Conservation (phyloP, 2,113 vertebrate species). For the Macquaria ambigua region DNA sequence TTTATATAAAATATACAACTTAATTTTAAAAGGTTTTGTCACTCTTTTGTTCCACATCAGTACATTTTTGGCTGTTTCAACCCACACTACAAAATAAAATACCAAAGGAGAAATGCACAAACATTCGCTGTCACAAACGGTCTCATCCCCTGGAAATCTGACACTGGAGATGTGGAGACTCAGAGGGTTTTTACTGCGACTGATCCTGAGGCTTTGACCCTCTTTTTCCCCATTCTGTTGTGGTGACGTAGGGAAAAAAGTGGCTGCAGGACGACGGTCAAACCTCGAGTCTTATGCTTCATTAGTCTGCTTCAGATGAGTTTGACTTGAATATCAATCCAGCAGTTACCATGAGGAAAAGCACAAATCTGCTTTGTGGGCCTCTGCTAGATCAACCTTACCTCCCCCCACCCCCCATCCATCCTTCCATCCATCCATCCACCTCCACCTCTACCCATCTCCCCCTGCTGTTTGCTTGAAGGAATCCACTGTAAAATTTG, state of each 20-base stretch:
- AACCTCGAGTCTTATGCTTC: not conserved
- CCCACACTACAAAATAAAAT: not conserved
- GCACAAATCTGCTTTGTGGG: slow-evolving; percentile 22
- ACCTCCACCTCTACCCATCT: not conserved
- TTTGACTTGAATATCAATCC: slow-evolving; percentile 71
- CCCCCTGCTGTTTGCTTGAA: slow-evolving; percentile 63
- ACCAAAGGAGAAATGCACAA: not conserved
- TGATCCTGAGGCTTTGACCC: not conserved
- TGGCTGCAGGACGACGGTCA: not conserved
- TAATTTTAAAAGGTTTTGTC: no score
- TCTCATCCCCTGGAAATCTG: not conserved
- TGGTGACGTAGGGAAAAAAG: not conserved
- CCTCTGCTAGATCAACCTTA: slow-evolving; percentile 7
- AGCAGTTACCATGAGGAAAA: slow-evolving; percentile 42
- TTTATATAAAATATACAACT: not conserved
- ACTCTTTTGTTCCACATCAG: not conserved
- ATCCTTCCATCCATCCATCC: not conserved
- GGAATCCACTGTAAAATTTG: slow-evolving; percentile 67
- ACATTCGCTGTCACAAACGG: not conserved
- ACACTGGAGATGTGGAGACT: not conserved
- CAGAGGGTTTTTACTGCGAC: not conserved
- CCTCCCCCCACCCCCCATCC: not conserved
- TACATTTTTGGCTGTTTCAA: not conserved
- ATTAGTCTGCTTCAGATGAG: slow-evolving; percentile 44
- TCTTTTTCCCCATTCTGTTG: not conserved